Percentiles rank a stretch among this genome's conserved stretches.
Evolutionary conservation across 2,888 invertebrate genomes (phyloP).

Genomic region (Crossocerus cetratus): DNA sequence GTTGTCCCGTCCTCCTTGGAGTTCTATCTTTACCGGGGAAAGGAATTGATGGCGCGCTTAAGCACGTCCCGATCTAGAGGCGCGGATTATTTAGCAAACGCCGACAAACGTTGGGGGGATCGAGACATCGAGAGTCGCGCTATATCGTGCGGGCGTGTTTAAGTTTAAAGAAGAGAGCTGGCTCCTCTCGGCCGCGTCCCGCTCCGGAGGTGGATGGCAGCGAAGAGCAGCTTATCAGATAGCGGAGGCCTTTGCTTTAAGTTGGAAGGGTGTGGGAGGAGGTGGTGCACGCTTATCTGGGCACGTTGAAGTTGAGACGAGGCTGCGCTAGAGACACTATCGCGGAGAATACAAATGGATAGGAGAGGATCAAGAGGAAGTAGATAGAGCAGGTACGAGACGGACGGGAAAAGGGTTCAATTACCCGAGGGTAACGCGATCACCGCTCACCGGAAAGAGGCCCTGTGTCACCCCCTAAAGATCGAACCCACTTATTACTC

Average conservation of each 20-base stretch:
- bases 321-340: not conserved
- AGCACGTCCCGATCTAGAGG: not conserved
- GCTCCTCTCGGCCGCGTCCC: not conserved
- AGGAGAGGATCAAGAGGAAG: constrained; percentile 19
- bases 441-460: constrained; percentile 57
- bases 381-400: constrained; percentile 14
- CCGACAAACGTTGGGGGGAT: too few relatives aligned
- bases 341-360: constrained; percentile 25
- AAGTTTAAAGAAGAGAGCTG: not conserved
- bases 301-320: constrained; percentile 9
- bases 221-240: constrained; percentile 49
- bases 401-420: constrained; percentile 60
- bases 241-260: constrained; percentile 21
- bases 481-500: constrained; percentile 34
- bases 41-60: not conserved
- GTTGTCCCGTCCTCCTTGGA: constrained; percentile 34
- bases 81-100: not conserved
- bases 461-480: constrained; percentile 44
- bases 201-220: not conserved
- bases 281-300: constrained; percentile 13
- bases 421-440: constrained; percentile 70
- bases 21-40: constrained; percentile 9
- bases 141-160: not conserved
- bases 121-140: not conserved
- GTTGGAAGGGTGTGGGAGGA: constrained; percentile 16